Percentiles rank a stretch among this genome's conserved stretches.
These are phyloP conservation scores for Pomatorhinus ruficollis DNA, from an alignment of 2,113 vertebrate genomes.

Conservation along the genomic window DNA sequence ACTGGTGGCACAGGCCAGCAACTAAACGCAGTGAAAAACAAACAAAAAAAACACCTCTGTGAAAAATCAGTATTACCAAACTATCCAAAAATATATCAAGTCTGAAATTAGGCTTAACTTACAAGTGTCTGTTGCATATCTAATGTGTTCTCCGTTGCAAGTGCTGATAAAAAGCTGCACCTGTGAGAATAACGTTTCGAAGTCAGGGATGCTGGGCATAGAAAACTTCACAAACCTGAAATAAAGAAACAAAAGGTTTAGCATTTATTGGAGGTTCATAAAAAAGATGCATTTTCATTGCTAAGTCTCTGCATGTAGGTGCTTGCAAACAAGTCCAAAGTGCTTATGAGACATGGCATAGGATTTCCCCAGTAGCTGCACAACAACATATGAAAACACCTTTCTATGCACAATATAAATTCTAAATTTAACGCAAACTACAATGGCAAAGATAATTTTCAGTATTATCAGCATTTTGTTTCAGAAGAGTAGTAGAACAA, in stretches of 20 bases:
- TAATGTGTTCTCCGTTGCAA: constrained; percentile 97
- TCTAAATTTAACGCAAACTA: neutral
- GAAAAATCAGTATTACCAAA: neutral
- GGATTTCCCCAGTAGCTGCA: neutral
- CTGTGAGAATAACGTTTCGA: constrained; percentile 98
- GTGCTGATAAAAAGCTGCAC: constrained; percentile 99
- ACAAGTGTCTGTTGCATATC: constrained; percentile 99
- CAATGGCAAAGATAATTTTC: neutral
- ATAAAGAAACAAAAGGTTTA: neutral
- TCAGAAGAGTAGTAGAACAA: neutral
- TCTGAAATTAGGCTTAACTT: constrained; percentile 65
- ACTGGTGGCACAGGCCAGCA: constrained; percentile 98
- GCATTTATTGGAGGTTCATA: neutral
- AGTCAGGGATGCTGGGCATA: constrained; percentile 99
- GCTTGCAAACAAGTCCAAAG: neutral
- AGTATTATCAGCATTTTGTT: neutral
- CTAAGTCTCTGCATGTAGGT: neutral
- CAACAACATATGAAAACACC: neutral
- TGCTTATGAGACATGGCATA: neutral
- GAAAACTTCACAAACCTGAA: constrained; percentile 99
- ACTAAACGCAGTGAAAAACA: constrained; percentile 75
- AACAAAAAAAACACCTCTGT: neutral
- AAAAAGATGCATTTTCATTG: neutral
- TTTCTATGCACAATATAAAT: neutral
- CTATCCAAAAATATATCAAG: neutral